Conservation (phyloP, 2,113 vertebrate species). For the Pavo muticus region DNA sequence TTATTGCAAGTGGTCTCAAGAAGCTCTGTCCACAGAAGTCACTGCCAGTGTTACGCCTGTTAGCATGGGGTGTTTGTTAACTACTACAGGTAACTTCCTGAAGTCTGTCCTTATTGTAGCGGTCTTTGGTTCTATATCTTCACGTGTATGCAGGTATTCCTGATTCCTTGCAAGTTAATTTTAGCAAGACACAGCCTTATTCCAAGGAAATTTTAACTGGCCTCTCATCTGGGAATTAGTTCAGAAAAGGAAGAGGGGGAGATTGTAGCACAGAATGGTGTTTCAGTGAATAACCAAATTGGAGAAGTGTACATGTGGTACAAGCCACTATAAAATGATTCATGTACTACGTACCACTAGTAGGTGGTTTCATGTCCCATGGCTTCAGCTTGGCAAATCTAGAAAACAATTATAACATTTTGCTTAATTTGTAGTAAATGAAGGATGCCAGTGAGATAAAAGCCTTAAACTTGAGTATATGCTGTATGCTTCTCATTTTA, state of each 20-base stretch:
- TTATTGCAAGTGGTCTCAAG: neutral
- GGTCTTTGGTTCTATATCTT: neutral
- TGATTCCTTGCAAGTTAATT: neutral
- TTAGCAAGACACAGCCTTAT: neutral
- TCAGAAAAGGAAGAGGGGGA: neutral
- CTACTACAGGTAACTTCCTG: rapidly evolving
- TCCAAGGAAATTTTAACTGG: neutral
- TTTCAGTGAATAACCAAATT: neutral
- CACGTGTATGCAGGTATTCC: rapidly evolving
- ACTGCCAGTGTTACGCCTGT: neutral
- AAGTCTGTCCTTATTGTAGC: neutral
- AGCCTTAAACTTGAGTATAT: neutral
- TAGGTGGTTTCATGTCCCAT: rapidly evolving
- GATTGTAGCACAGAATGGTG: neutral
- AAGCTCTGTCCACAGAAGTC: neutral
- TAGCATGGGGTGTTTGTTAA: neutral
- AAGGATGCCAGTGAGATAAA: neutral
- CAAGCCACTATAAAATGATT: neutral
- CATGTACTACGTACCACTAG: rapidly evolving
- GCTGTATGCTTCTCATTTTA: neutral
- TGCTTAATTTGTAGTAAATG: neutral
- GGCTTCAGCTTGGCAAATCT: neutral
- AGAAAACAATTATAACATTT: neutral
- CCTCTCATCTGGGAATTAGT: neutral
- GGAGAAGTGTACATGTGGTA: rapidly evolving